A percentile compares a stretch with the other conserved stretches of the same genome.
Conservation (phyloP, 2,113 vertebrate genomes). For the Tachycineta bicolor region DNA sequence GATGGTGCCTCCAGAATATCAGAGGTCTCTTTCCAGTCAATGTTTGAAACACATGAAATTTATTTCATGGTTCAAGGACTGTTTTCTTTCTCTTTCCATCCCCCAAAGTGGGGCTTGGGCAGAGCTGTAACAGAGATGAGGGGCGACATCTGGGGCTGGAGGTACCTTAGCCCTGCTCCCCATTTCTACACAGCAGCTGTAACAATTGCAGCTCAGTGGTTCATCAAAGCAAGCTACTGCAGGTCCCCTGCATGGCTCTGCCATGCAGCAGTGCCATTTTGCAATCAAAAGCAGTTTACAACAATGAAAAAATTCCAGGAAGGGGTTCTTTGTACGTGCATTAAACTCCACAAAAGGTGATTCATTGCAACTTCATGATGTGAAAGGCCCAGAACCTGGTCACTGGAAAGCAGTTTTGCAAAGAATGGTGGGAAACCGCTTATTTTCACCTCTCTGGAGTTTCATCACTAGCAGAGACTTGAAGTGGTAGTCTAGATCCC, state of each 20-base stretch:
- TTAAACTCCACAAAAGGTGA: background rate
- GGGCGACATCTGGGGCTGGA: background rate
- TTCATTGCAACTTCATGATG: background rate
- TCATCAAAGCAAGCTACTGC: accelerated
- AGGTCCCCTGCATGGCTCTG: background rate
- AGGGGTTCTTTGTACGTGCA: accelerated
- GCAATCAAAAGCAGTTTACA: background rate
- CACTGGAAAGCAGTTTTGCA: background rate
- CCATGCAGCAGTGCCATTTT: background rate
- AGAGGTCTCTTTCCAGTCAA: background rate
- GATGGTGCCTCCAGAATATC: background rate
- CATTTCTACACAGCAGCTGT: background rate
- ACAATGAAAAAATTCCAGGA: background rate
- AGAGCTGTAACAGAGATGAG: background rate
- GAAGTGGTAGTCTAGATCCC: background rate
- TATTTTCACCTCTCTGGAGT: background rate
- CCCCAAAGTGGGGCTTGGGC: accelerated
- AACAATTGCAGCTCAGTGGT: background rate
- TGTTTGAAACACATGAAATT: background rate
- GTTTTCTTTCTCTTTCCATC: background rate
- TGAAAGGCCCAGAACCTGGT: background rate
- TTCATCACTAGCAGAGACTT: background rate
- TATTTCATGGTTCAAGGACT: background rate
- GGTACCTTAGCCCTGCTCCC: background rate
- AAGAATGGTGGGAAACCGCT: background rate